These are phyloP conservation scores for Iguana delicatissima DNA, from an alignment of 2,797 vertebrate genomes.

Conservation along the genomic window DNA sequence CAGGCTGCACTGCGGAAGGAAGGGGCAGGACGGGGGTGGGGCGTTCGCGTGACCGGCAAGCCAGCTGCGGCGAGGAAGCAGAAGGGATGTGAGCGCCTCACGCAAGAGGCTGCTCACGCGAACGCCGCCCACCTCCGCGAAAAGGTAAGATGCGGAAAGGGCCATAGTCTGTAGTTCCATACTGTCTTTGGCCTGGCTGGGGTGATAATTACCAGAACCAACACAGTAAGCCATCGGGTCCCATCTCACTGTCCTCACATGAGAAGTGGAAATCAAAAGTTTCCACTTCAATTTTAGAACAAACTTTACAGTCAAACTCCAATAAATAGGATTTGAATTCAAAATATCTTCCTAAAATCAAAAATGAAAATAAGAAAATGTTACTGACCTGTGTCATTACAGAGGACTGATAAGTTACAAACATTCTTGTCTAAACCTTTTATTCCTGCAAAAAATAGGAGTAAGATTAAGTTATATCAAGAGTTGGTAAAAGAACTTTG, in stretches of 20 bases:
- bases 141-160: too few relatives aligned
- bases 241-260: neutral
- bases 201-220: neutral
- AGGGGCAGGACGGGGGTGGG: too few relatives aligned
- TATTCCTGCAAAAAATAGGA: constrained; percentile 36
- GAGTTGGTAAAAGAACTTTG: constrained; percentile 16
- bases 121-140: too few relatives aligned
- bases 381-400: constrained; percentile 79
- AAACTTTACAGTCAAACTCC: neutral
- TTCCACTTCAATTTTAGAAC: neutral
- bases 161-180: neutral
- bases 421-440: constrained; percentile 68
- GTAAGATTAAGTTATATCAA: constrained; percentile 36
- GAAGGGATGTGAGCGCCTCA: too few relatives aligned
- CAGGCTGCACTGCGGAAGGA: too few relatives aligned
- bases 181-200: neutral
- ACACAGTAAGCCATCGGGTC: neutral
- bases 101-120: too few relatives aligned
- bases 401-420: constrained; percentile 75
- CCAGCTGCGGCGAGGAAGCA: too few relatives aligned
- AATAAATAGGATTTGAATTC: neutral
- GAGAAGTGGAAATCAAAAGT: neutral
- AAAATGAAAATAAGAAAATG: constrained; percentile 36
- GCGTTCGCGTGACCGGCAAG: too few relatives aligned
- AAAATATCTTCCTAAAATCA: neutral